Percentiles rank a stretch among this genome's conserved stretches.
Conservation (phyloP, 1,140 invertebrate genomes). For the Adoxophyes honmai region DNA sequence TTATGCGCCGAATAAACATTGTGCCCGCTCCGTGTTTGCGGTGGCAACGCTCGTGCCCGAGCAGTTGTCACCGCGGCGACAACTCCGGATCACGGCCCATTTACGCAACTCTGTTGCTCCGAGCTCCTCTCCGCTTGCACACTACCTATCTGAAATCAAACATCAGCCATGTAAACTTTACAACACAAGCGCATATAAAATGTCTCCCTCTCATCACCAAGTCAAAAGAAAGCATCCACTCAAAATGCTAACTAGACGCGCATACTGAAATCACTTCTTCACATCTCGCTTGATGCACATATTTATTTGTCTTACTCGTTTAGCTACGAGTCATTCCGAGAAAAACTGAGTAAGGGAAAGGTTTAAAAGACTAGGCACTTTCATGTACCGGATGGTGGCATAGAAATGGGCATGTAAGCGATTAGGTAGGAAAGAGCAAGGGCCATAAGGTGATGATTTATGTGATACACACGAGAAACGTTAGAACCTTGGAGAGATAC, state of each 20-base stretch:
- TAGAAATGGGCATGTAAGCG: too few species aligned
- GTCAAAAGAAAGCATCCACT: too few species aligned
- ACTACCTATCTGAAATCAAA: constrained; percentile 32
- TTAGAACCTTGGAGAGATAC: too few species aligned
- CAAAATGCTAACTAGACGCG: too few species aligned
- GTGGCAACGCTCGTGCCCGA: background rate
- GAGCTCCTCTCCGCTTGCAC: constrained; percentile 28
- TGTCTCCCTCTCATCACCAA: too few species aligned
- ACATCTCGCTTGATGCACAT: background rate
- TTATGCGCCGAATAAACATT: too few species aligned
- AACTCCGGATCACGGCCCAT: constrained; percentile 24
- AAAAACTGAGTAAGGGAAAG: constrained; percentile 1
- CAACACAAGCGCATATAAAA: background rate
- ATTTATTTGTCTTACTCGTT: background rate
- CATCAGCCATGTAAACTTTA: constrained; percentile 9
- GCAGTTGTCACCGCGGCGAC: constrained; percentile 24
- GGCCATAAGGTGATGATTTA: too few species aligned
- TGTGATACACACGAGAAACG: too few species aligned
- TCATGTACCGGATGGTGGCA: constrained; percentile 1
- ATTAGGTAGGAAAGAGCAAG: too few species aligned
- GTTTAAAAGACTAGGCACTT: constrained; percentile 2
- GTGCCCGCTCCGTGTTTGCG: too few species aligned
- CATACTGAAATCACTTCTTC: too few species aligned
- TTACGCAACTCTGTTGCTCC: constrained; percentile 38
- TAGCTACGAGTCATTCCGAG: background rate